Conservation (phyloP, 2,113 vertebrate genomes). For the Tinamus guttatus region DNA sequence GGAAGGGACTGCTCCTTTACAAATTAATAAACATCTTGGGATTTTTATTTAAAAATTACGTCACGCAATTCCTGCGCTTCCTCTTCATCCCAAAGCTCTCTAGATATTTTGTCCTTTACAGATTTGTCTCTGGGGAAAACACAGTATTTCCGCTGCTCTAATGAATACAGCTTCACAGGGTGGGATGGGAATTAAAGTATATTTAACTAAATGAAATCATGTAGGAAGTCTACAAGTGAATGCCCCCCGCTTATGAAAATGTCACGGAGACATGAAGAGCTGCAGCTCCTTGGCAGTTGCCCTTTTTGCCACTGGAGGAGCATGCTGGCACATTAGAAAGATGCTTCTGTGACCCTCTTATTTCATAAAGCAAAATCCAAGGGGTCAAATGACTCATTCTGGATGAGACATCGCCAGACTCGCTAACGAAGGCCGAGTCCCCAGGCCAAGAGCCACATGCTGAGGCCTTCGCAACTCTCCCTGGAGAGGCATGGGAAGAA, state of each 20-base stretch:
- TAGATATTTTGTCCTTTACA: not conserved
- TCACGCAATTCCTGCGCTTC: not conserved
- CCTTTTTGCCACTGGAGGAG: not conserved
- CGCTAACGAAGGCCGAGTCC: not conserved
- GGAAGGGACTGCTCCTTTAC: not conserved
- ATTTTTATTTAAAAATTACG: not conserved
- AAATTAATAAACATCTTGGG: not conserved
- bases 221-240: not conserved
- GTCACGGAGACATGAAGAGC: not conserved
- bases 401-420: not conserved
- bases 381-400: constrained; percentile 24
- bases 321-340: not conserved
- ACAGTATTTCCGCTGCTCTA: not conserved
- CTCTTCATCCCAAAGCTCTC: not conserved
- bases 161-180: not conserved
- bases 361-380: not conserved
- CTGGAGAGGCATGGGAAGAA: not conserved
- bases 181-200: not conserved
- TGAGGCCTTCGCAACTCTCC: not conserved
- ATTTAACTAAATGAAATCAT: not conserved
- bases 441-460: not conserved
- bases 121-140: not conserved
- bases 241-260: not conserved
- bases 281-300: not conserved
- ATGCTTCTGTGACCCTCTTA: not conserved